These are phyloP conservation scores for Sinotaia quadrata DNA, from an alignment of 2,888 invertebrate genomes.

Conservation along the genomic window DNA sequence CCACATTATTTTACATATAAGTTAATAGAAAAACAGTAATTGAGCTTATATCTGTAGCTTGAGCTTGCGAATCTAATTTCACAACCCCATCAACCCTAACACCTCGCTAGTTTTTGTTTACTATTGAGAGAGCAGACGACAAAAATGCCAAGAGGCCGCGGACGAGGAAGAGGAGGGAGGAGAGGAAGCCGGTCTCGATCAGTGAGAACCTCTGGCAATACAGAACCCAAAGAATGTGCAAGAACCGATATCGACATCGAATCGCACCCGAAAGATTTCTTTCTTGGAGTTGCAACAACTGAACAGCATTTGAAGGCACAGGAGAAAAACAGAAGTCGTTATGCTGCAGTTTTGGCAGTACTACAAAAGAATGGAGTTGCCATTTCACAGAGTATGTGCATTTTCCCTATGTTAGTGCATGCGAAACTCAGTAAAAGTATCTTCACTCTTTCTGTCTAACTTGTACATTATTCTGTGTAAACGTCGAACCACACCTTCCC, in stretches of 20 bases:
- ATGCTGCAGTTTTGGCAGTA: conserved; percentile 62
- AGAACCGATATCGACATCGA: conserved; percentile 58
- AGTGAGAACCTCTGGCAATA: conserved; percentile 23
- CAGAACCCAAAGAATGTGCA: conserved; percentile 18
- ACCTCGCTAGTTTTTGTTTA: background rate
- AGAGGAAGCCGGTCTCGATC: too few relatives aligned
- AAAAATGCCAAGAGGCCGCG: conserved; percentile 34
- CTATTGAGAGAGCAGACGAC: background rate
- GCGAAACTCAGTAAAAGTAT: too few relatives aligned
- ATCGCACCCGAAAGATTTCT: conserved; percentile 55
- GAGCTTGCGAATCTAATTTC: too few relatives aligned
- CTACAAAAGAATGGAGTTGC: conserved; percentile 61
- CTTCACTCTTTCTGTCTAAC: background rate
- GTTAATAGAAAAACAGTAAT: too few relatives aligned
- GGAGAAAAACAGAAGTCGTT: conserved; percentile 54
- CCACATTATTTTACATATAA: too few relatives aligned
- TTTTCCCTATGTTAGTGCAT: too few relatives aligned
- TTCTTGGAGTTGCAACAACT: conserved; percentile 58
- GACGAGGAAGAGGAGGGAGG: conserved; percentile 36
- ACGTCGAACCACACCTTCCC: too few relatives aligned
- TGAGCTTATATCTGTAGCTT: too few relatives aligned
- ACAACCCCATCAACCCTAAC: too few relatives aligned
- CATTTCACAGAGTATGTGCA: conserved; percentile 65
- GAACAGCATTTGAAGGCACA: conserved; percentile 65
- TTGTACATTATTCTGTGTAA: too few relatives aligned